Conservation (phyloP, 2,888 invertebrate species). For the Hoplodrina blanda region DNA sequence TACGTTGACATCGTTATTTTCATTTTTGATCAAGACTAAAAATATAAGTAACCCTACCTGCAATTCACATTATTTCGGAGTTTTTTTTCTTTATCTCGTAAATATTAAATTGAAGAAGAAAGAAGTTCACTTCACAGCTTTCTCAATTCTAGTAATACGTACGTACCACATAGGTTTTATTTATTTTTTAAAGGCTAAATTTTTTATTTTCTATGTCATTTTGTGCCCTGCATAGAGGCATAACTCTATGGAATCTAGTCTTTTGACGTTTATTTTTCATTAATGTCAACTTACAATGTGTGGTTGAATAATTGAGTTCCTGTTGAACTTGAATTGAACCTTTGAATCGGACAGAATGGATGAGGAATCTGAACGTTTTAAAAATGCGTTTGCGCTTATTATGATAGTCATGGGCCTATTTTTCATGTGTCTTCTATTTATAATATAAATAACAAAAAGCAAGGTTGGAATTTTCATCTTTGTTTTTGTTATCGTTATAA, state of each 20-base stretch:
- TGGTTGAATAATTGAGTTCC: background rate
- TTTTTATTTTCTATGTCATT: background rate
- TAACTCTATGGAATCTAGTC: background rate
- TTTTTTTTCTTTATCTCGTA: too few species aligned
- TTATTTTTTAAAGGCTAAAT: background rate
- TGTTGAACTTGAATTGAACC: background rate
- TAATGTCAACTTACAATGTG: background rate
- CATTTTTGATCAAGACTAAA: too few species aligned
- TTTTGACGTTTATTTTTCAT: background rate
- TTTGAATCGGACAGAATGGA: constrained; percentile 17
- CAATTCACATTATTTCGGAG: too few species aligned
- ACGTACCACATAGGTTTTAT: constrained; percentile 2
- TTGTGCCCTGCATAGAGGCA: background rate
- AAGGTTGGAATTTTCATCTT: background rate
- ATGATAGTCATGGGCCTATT: background rate
- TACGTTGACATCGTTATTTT: background rate
- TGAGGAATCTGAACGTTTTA: constrained; percentile 21
- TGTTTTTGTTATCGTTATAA: background rate
- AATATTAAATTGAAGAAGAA: too few species aligned
- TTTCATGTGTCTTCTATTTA: constrained; percentile 24
- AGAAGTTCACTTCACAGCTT: too few species aligned
- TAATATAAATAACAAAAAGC: constrained; percentile 7
- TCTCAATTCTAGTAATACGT: too few species aligned
- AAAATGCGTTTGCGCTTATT: background rate
- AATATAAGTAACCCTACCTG: too few species aligned